phyloP scores from a whole-genome alignment of 2,797 vertebrate species.

The Enteromius treurensis region DNA sequence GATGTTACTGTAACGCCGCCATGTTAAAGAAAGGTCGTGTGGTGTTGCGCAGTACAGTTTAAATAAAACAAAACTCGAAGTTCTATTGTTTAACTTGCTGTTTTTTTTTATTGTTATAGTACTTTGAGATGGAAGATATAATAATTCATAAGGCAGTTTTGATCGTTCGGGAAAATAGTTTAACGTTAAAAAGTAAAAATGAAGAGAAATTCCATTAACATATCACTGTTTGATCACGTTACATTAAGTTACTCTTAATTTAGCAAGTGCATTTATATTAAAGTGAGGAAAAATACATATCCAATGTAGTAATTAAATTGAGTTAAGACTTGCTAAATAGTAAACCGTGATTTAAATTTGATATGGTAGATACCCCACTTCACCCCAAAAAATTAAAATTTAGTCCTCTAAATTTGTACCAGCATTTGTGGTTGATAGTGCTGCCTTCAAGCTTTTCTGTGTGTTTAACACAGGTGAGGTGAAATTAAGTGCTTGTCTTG shows the following conservation, averaged over 20 bases:
- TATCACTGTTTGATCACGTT: not conserved
- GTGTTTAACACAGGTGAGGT: not conserved
- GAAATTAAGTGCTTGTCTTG: not conserved
- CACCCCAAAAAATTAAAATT: no score
- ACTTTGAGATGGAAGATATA: not conserved
- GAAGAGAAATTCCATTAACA: rapidly evolving
- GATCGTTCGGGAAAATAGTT: not conserved
- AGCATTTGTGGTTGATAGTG: not conserved
- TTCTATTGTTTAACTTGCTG: no score
- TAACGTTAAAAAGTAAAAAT: not conserved
- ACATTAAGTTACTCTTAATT: not conserved
- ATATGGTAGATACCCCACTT: not conserved
- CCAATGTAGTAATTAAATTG: not conserved
- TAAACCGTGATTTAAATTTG: not conserved
- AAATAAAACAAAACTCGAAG: not conserved
- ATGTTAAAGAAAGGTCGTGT: slow-evolving; percentile 1
- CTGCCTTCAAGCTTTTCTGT: not conserved
- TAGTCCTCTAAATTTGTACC: not conserved
- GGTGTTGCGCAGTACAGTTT: not conserved
- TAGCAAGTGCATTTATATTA: not conserved
- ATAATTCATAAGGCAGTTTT: not conserved
- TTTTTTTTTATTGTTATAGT: no score
- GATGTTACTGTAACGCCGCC: slow-evolving; percentile 49
- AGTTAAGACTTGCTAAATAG: not conserved
- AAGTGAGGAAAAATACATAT: not conserved